Conservation (phyloP, 2,888 invertebrate species). For the Brachypterus glaber region DNA sequence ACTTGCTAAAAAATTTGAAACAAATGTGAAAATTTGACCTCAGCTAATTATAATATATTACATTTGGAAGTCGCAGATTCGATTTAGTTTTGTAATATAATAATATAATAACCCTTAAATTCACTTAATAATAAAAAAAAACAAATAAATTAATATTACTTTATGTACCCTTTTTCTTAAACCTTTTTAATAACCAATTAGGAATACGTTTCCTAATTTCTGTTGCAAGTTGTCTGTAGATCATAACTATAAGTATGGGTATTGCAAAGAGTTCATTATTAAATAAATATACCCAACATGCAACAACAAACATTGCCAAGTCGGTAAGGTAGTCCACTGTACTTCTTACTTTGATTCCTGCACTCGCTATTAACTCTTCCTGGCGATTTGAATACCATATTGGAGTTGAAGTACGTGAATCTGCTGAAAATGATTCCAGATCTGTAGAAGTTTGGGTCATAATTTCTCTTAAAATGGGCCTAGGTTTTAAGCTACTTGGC, state of each 20-base stretch:
- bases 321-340: conserved; percentile 66
- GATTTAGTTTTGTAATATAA: too few relatives aligned
- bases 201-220: conserved; percentile 42
- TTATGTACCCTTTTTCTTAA: conserved; percentile 16
- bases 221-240: conserved; percentile 67
- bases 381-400: conserved; percentile 33
- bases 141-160: conserved; percentile 4
- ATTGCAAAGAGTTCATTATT: conserved; percentile 71
- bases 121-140: background rate
- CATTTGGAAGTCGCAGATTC: too few relatives aligned
- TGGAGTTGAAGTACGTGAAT: conserved; percentile 18
- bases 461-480: conserved; percentile 34
- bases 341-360: conserved; percentile 58
- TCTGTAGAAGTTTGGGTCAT: conserved; percentile 38
- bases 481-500: conserved; percentile 18
- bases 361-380: conserved; percentile 50
- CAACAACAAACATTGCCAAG: conserved; percentile 61
- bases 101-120: too few relatives aligned
- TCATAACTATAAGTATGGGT: conserved; percentile 64
- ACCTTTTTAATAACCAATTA: conserved; percentile 24
- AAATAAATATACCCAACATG: conserved; percentile 74
- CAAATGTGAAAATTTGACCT: too few relatives aligned
- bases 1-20: too few relatives aligned
- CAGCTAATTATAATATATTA: too few relatives aligned
- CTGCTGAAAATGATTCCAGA: conserved; percentile 32